phyloP scores from a whole-genome alignment of 2,797 vertebrate species.

The Crypturellus tataupa region DNA sequence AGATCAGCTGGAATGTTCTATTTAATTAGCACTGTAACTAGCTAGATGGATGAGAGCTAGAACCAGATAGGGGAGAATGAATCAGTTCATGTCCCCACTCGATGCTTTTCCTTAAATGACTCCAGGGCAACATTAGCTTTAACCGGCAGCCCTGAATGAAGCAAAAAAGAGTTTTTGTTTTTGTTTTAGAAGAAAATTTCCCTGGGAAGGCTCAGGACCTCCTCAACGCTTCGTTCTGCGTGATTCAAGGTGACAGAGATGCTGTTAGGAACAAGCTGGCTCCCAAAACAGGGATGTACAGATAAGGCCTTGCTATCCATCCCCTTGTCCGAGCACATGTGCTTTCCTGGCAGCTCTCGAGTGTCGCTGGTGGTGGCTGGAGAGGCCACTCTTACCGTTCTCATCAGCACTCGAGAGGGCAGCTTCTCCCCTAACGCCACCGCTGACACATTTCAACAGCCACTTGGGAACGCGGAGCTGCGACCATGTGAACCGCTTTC shows the following conservation, averaged over 20 bases:
- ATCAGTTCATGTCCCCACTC: not conserved
- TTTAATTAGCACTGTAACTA: not conserved
- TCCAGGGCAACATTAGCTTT: not conserved
- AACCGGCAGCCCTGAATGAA: not conserved
- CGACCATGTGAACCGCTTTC: slow-evolving; percentile 24
- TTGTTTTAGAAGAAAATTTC: not conserved
- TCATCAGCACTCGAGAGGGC: slow-evolving; percentile 67
- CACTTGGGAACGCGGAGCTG: slow-evolving; percentile 58
- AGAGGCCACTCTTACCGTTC: slow-evolving; percentile 69
- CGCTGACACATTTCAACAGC: slow-evolving; percentile 74
- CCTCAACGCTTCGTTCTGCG: not conserved
- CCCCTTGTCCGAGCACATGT: slow-evolving; percentile 10
- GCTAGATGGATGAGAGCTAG: not conserved
- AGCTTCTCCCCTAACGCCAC: slow-evolving; percentile 68
- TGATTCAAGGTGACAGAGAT: not conserved
- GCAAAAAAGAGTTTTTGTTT: not conserved
- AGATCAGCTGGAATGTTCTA: slow-evolving; percentile 8
- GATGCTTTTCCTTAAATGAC: not conserved
- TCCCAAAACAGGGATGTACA: not conserved
- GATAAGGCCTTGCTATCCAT: not conserved
- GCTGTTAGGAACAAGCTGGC: not conserved
- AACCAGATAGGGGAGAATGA: not conserved
- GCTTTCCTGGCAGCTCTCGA: slow-evolving; percentile 44
- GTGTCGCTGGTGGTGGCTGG: not conserved
- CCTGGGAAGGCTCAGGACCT: not conserved